Conservation (phyloP, 2,113 vertebrate genomes). For the Aegotheles bennettii region DNA sequence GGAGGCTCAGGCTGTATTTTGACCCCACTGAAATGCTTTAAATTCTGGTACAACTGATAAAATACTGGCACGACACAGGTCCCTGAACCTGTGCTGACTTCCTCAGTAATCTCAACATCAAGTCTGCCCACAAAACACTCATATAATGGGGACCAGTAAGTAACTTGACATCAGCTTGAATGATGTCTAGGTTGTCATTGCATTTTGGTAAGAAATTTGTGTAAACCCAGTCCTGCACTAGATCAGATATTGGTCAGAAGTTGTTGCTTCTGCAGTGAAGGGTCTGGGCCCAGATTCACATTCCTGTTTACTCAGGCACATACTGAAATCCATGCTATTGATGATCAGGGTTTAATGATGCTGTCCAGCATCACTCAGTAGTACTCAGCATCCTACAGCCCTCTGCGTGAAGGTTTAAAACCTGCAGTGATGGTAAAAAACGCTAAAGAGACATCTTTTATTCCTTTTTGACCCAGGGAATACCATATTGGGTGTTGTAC, state of each 20-base stretch:
- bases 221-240: background rate
- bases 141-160: background rate
- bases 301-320: background rate
- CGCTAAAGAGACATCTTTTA: background rate
- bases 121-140: background rate
- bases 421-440: background rate
- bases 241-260: background rate
- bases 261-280: background rate
- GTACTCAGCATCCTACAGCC: background rate
- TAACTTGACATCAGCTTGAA: background rate
- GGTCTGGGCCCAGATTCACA: background rate
- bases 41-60: slow-evolving; percentile 51
- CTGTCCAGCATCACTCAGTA: background rate
- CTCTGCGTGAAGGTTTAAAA: background rate
- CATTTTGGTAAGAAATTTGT: background rate
- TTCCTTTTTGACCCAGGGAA: background rate
- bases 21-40: slow-evolving; percentile 35
- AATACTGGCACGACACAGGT: slow-evolving; percentile 38
- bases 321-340: background rate
- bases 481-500: background rate
- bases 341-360: background rate
- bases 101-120: background rate
- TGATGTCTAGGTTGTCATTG: background rate
- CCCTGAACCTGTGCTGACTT: slow-evolving; percentile 27
- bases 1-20: slow-evolving; percentile 30